Percentiles rank a stretch among this genome's conserved stretches.
Evolutionary conservation across 2,113 vertebrate species (phyloP).

Genomic region (Eleginops maclovinus): DNA sequence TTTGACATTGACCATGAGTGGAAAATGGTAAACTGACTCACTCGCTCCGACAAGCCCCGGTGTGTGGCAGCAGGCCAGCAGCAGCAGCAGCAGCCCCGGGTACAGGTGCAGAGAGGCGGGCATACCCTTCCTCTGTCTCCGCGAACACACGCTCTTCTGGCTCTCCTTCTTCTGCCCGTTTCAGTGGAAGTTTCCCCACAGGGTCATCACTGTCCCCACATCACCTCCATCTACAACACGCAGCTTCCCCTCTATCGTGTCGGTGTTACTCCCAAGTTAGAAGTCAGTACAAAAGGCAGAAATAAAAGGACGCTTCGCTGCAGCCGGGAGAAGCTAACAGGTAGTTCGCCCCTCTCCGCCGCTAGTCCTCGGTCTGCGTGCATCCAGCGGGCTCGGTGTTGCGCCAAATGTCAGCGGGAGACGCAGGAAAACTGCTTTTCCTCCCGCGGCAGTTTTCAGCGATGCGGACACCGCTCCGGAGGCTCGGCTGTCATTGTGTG

Average conservation of each 20-base stretch:
- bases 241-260: neutral
- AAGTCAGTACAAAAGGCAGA: constrained; percentile 27
- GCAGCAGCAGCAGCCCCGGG: constrained; percentile 60
- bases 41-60: constrained; percentile 62
- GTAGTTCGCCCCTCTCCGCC: constrained; percentile 44
- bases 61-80: constrained; percentile 64
- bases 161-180: constrained; percentile 8
- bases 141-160: constrained; percentile 17
- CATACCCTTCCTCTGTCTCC: constrained; percentile 60
- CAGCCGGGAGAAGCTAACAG: constrained; percentile 63
- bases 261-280: constrained; percentile 34
- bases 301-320: neutral
- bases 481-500: neutral
- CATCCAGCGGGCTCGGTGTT: neutral
- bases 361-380: neutral
- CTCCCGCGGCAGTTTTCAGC: constrained; percentile 33
- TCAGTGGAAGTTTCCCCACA: constrained; percentile 37
- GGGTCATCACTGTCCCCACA: constrained; percentile 45
- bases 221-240: constrained; percentile 8
- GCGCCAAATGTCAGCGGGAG: constrained; percentile 15
- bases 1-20: rapidly evolving
- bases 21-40: constrained; percentile 44
- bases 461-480: constrained; percentile 13
- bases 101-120: constrained; percentile 59
- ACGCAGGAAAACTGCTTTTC: neutral